Conservation (phyloP, 1,140 invertebrate genomes). For the Drosophila mayri region DNA sequence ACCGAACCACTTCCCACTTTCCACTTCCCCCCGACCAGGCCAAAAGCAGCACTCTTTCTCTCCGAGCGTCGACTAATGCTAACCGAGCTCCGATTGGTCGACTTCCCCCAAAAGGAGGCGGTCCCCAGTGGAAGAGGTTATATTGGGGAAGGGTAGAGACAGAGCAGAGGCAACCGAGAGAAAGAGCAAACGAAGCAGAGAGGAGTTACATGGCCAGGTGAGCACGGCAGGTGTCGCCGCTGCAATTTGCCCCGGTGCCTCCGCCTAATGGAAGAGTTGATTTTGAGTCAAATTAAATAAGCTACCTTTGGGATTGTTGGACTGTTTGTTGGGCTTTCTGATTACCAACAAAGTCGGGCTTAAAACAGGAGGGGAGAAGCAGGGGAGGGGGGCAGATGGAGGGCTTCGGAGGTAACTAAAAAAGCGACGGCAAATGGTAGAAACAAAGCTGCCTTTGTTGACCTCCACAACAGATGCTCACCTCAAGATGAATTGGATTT, state of each 20-base stretch:
- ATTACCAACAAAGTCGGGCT: constrained; percentile 21
- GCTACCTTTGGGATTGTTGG: constrained; percentile 40
- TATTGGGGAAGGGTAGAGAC: background rate
- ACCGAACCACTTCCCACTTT: constrained; percentile 31
- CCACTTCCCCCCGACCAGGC: constrained; percentile 6
- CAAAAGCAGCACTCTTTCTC: constrained; percentile 8
- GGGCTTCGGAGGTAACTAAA: background rate
- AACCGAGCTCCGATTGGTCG: constrained; percentile 46
- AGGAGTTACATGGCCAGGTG: constrained; percentile 22
- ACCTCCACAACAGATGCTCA: constrained; percentile 2
- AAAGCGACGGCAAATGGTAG: constrained; percentile 36
- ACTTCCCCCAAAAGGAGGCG: constrained; percentile 28
- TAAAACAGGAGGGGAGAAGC: background rate
- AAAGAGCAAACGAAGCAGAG: background rate
- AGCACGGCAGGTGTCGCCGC: constrained; percentile 64
- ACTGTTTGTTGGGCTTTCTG: constrained; percentile 44
- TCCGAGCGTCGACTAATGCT: background rate
- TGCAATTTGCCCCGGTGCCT: constrained; percentile 60
- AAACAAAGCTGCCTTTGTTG: constrained; percentile 2
- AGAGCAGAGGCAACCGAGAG: constrained; percentile 4
- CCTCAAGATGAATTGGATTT: constrained; percentile 3
- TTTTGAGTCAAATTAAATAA: constrained; percentile 58
- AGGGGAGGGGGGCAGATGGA: background rate
- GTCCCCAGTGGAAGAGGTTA: constrained; percentile 17
- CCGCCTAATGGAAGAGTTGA: constrained; percentile 58